phyloP scores from a whole-genome alignment of 2,888 invertebrate species.

The Automeris io region DNA sequence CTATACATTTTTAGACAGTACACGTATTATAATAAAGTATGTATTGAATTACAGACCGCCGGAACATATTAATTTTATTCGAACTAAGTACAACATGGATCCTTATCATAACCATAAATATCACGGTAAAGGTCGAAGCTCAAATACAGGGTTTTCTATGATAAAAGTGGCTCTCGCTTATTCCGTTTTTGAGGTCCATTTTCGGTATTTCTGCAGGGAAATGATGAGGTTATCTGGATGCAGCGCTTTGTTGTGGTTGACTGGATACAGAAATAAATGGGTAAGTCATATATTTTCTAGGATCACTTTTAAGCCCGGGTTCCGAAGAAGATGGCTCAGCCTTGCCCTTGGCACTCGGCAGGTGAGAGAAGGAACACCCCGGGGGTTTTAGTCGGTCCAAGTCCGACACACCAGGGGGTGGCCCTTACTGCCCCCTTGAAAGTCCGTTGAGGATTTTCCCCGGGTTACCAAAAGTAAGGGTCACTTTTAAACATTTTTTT shows the following conservation, averaged over 20 bases:
- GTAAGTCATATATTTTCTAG: no score
- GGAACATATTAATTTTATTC: constrained; percentile 46
- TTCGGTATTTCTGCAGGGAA: constrained; percentile 78
- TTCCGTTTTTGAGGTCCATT: constrained; percentile 77
- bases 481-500: no score
- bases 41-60: constrained; percentile 33
- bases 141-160: constrained; percentile 32
- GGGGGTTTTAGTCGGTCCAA: no score
- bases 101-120: constrained; percentile 47
- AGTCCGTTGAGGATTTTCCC: no score
- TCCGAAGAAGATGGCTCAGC: no score
- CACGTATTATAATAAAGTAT: not conserved
- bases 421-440: no score
- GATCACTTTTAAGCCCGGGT: no score
- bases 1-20: not conserved
- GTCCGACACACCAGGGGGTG: no score
- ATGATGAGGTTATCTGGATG: constrained; percentile 75
- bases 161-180: constrained; percentile 56
- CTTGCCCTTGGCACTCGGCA: no score
- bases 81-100: constrained; percentile 47
- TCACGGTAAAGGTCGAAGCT: constrained; percentile 31
- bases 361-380: no score
- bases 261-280: constrained; percentile 60
- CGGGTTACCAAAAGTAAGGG: no score
- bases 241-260: constrained; percentile 50